Percentiles rank a stretch among this genome's conserved stretches.
phyloP scores from a whole-genome alignment of 1,140 invertebrate genomes.

The Euborellia annulipes region DNA sequence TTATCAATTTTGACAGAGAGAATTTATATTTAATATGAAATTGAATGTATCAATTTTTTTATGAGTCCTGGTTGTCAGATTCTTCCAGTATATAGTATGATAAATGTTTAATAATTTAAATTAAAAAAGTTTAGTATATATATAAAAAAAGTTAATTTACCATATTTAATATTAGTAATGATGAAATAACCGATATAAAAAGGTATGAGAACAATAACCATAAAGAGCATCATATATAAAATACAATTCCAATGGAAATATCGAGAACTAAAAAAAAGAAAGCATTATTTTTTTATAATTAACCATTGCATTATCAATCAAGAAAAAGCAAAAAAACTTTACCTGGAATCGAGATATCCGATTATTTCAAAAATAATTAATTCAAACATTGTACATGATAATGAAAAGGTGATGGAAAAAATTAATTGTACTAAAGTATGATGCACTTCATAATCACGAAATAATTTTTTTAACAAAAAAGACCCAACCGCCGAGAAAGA shows the following conservation, averaged over 20 bases:
- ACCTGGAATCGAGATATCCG: conserved; percentile 72
- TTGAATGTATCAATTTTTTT: no score
- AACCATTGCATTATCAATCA: no score
- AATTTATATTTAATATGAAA: no score
- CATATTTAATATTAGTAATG: conserved; percentile 76
- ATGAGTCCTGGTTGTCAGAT: no score
- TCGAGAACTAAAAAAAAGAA: conserved; percentile 54
- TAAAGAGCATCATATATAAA: conserved; percentile 79
- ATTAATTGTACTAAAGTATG: conserved; percentile 87
- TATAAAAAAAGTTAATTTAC: conserved; percentile 56
- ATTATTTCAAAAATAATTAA: conserved; percentile 99
- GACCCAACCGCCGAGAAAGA: conserved; percentile 94
- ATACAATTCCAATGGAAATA: conserved; percentile 93
- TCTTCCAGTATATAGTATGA: no score
- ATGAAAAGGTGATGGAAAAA: conserved; percentile 90
- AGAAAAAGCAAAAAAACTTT: conserved; percentile 21
- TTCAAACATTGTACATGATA: conserved; percentile 99
- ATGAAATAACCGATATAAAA: conserved; percentile 95
- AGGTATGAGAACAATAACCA: conserved; percentile 91
- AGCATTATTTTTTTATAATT: no score
- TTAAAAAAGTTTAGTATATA: no score
- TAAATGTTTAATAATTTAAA: no score
- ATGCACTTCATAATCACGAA: conserved; percentile 96
- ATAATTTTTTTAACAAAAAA: conserved; percentile 98
- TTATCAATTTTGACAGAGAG: no score